Evolutionary conservation across 1,140 invertebrate species (phyloP).

Genomic region (Halotydeus destructor): DNA sequence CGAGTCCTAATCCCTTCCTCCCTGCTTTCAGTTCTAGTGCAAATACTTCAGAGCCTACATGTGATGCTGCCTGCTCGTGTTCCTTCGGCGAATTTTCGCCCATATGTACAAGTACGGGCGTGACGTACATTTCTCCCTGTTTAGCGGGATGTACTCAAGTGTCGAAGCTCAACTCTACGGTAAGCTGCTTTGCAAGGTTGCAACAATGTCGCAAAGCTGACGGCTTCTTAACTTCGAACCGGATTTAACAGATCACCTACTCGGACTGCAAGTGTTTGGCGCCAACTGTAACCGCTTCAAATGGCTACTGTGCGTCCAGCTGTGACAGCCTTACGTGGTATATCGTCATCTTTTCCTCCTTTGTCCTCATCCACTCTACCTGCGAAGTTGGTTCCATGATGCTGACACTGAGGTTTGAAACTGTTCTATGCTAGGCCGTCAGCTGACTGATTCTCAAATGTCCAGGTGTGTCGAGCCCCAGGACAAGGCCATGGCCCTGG

Average conservation of each 20-base stretch:
- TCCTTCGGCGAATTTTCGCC: conserved; percentile 51
- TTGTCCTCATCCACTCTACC: conserved; percentile 75
- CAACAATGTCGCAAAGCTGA: conserved; percentile 30
- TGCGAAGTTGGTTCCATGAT: conserved; percentile 76
- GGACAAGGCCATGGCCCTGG: conserved; percentile 82
- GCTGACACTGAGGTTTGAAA: conserved; percentile 38
- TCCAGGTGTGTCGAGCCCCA: conserved; percentile 63
- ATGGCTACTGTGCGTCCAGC: conserved; percentile 51
- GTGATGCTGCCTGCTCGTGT: conserved; percentile 35
- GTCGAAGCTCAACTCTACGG: conserved; percentile 8
- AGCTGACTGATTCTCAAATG: not conserved
- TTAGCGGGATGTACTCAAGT: conserved; percentile 53
- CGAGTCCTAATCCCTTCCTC: conserved; percentile 4
- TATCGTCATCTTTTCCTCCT: conserved; percentile 59
- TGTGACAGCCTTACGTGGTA: conserved; percentile 60
- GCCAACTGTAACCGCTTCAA: conserved; percentile 28
- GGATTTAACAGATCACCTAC: conserved; percentile 23
- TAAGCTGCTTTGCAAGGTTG: conserved; percentile 28
- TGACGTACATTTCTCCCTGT: conserved; percentile 67
- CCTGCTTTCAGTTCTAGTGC: conserved; percentile 12
- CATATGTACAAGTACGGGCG: conserved; percentile 52
- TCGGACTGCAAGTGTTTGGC: conserved; percentile 50
- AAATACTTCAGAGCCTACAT: not conserved
- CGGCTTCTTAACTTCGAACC: conserved; percentile 9
- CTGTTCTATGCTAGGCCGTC: not conserved